Evolutionary conservation across 2,888 invertebrate genomes (phyloP).

Genomic region (Seira musarum): DNA sequence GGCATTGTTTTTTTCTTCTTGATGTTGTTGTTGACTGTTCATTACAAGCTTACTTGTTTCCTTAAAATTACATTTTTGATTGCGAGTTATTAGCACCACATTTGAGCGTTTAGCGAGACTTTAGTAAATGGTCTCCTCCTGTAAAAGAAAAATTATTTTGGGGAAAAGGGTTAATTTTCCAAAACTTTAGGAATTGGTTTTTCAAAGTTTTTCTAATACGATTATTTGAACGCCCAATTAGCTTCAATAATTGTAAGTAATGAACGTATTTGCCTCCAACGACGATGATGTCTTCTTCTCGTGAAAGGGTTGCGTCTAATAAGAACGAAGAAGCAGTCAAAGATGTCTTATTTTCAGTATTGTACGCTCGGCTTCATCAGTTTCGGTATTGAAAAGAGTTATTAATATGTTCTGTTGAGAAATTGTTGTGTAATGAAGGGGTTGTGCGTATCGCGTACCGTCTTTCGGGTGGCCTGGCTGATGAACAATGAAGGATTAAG

Average conservation of each 20-base stretch:
- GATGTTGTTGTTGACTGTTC: too few relatives aligned
- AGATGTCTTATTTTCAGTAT: background rate
- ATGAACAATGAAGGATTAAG: background rate
- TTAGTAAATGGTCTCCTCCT: background rate
- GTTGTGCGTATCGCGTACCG: background rate
- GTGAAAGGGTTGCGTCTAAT: too few relatives aligned
- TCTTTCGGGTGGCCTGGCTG: constrained; percentile 5
- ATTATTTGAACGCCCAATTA: constrained; percentile 17
- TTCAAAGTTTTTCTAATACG: background rate
- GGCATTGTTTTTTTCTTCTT: too few relatives aligned
- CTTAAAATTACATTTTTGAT: background rate
- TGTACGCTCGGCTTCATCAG: background rate
- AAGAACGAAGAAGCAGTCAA: too few relatives aligned
- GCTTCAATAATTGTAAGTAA: background rate
- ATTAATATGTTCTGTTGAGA: too few relatives aligned
- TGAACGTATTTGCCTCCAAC: constrained; percentile 9
- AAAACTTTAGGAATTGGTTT: constrained; percentile 7
- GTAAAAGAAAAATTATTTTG: background rate
- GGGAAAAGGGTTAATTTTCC: background rate
- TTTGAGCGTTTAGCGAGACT: background rate
- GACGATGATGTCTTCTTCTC: background rate
- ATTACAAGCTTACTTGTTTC: too few relatives aligned
- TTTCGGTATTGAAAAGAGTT: background rate
- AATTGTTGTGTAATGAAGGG: constrained; percentile 8
- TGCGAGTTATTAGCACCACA: constrained; percentile 21